Conservation (phyloP, 2,797 vertebrate species). For the Benthosema pterotum region DNA sequence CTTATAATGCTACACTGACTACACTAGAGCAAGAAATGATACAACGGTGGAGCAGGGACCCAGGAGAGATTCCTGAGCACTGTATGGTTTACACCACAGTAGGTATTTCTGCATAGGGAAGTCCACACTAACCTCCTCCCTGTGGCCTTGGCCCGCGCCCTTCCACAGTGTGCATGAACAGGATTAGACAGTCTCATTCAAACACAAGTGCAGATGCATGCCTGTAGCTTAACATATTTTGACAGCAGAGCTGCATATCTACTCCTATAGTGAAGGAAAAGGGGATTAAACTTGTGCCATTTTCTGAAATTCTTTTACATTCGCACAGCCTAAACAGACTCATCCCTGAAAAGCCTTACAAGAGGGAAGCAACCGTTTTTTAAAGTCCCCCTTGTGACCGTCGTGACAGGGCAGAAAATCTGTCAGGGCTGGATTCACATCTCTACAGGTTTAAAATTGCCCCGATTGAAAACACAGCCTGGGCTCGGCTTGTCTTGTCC, state of each 20-base stretch:
- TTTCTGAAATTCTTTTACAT: slow-evolving; percentile 43
- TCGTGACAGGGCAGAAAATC: slow-evolving; percentile 28
- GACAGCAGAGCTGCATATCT: slow-evolving; percentile 49
- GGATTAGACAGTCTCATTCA: slow-evolving; percentile 62
- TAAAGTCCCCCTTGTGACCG: slow-evolving; percentile 35
- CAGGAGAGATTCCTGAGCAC: slow-evolving; percentile 20
- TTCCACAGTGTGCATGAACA: slow-evolving; percentile 52
- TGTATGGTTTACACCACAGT: slow-evolving; percentile 29
- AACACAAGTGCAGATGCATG: slow-evolving; percentile 41
- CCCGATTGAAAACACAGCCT: slow-evolving; percentile 16
- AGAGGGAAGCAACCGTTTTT: slow-evolving; percentile 43
- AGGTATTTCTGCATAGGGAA: slow-evolving; percentile 29
- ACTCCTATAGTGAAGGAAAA: slow-evolving; percentile 37
- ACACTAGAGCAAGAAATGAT: background rate
- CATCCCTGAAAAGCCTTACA: slow-evolving; percentile 43
- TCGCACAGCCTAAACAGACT: slow-evolving; percentile 16
- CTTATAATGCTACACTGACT: slow-evolving; percentile 26
- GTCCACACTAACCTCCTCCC: slow-evolving; percentile 42
- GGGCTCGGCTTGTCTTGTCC: slow-evolving; percentile 25
- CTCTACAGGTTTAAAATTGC: slow-evolving; percentile 46
- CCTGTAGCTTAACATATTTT: slow-evolving; percentile 61
- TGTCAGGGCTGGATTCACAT: slow-evolving; percentile 34
- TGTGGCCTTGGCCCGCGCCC: slow-evolving; percentile 32
- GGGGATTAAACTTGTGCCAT: slow-evolving; percentile 51
- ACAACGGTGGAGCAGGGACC: too few species aligned